phyloP scores from a whole-genome alignment of 2,888 invertebrate species.

The Melinopterus prodromus region DNA sequence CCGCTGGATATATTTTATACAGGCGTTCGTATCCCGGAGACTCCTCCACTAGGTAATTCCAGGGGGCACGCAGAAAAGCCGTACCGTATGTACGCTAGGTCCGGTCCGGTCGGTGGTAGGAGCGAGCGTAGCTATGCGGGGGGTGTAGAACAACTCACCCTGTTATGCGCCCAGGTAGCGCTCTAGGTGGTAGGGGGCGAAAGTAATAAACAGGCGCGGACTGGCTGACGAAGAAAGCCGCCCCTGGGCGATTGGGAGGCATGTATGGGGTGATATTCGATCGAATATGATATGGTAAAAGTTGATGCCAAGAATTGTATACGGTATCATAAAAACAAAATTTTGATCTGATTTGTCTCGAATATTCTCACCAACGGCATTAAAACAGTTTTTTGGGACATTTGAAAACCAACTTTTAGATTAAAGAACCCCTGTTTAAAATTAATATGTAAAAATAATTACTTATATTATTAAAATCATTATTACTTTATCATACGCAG shows the following conservation, averaged over 20 bases:
- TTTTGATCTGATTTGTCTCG: too few relatives aligned
- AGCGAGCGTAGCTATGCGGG: neutral
- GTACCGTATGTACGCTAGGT: neutral
- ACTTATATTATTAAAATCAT: too few relatives aligned
- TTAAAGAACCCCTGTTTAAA: too few relatives aligned
- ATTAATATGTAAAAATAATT: too few relatives aligned
- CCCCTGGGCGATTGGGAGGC: neutral
- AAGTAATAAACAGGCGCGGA: slow-evolving; percentile 4
- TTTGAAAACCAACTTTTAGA: too few relatives aligned
- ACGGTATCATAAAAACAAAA: too few relatives aligned
- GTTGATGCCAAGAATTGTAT: neutral
- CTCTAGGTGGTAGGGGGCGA: neutral
- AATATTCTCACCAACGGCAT: too few relatives aligned
- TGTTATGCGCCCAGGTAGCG: neutral
- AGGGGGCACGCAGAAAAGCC: neutral
- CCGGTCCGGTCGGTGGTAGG: neutral
- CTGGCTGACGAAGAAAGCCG: neutral
- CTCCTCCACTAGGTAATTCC: slow-evolving; percentile 24
- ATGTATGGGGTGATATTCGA: neutral
- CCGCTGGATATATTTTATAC: slow-evolving; percentile 38
- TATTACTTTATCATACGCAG: too few relatives aligned
- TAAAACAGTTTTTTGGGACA: too few relatives aligned
- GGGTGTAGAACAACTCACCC: slow-evolving; percentile 4
- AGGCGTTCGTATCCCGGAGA: slow-evolving; percentile 34
- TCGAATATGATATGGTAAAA: neutral